Evolutionary conservation across 23 tunicate genomes (phyloP).

Genomic region (Trididemnum nubilum): DNA sequence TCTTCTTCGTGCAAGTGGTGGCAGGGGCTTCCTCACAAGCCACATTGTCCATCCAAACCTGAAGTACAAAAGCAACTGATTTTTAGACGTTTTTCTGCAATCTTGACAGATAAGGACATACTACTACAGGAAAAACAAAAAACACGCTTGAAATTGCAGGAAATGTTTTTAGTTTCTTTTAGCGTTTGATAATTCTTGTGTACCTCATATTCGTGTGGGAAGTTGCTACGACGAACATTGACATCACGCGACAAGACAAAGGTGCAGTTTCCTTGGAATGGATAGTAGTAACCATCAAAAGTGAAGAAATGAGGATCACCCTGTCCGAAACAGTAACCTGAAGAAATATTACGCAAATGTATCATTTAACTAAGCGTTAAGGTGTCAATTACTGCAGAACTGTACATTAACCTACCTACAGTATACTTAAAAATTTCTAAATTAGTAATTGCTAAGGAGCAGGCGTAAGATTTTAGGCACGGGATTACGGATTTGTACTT

Average conservation of each 20-base stretch:
- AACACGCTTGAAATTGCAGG: too few relatives aligned
- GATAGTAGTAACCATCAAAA: conserved; percentile 93
- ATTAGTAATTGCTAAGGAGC: too few relatives aligned
- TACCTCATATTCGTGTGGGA: conserved; percentile 89
- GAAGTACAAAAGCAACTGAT: background rate
- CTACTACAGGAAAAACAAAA: too few relatives aligned
- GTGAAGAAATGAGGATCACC: conserved; percentile 98
- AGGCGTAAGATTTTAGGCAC: too few relatives aligned
- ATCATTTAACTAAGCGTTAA: too few relatives aligned
- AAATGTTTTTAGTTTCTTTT: too few relatives aligned
- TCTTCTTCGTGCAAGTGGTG: conserved; percentile 89
- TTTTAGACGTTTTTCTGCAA: background rate
- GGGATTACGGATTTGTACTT: too few relatives aligned
- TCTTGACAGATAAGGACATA: too few relatives aligned
- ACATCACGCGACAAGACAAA: conserved; percentile 85
- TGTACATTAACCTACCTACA: too few relatives aligned
- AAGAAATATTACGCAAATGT: too few relatives aligned
- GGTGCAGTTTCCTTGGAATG: conserved; percentile 99
- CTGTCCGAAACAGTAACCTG: conserved; percentile 98
- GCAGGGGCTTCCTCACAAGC: conserved; percentile 81
- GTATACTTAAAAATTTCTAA: background rate
- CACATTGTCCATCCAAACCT: conserved; percentile 94
- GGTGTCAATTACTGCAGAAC: too few relatives aligned
- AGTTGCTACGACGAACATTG: conserved; percentile 51
- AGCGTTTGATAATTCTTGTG: background rate